Conservation (phyloP, 2,113 vertebrate genomes). For the Heteronetta atricapilla region DNA sequence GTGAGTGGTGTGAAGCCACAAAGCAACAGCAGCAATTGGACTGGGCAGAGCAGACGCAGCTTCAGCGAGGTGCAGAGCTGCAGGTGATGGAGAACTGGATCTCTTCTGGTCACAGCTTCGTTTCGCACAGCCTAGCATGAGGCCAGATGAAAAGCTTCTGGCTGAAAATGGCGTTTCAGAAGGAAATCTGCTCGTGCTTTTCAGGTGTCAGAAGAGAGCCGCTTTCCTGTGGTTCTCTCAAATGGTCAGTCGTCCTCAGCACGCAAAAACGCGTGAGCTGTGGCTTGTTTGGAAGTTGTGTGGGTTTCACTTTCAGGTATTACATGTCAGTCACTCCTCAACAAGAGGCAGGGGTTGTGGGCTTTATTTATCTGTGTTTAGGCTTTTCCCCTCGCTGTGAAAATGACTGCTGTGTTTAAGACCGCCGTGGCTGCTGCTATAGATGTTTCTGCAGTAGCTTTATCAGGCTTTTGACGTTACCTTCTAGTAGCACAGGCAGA, state of each 20-base stretch:
- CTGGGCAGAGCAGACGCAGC: accelerated
- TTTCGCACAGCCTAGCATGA: accelerated
- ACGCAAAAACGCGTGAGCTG: not conserved
- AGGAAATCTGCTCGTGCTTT: not conserved
- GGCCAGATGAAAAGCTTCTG: accelerated
- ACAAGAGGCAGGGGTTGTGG: not conserved
- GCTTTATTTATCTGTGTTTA: not conserved
- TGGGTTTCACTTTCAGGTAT: not conserved
- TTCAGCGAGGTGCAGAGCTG: not conserved
- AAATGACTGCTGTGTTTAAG: not conserved
- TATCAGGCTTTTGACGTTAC: not conserved
- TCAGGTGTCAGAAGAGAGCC: accelerated
- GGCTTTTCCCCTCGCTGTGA: accelerated
- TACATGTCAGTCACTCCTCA: not conserved
- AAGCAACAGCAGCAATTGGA: accelerated
- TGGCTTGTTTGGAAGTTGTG: accelerated
- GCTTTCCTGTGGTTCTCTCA: not conserved
- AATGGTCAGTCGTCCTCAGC: accelerated
- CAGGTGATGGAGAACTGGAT: not conserved
- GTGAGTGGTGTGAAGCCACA: not conserved
- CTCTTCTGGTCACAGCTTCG: not conserved
- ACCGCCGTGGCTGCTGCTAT: accelerated
- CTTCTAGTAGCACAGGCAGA: accelerated
- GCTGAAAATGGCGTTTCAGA: not conserved
- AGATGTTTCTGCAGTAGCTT: not conserved